Conservation (phyloP, 2,888 invertebrate species). For the Hirtodrosophila trivittata region DNA sequence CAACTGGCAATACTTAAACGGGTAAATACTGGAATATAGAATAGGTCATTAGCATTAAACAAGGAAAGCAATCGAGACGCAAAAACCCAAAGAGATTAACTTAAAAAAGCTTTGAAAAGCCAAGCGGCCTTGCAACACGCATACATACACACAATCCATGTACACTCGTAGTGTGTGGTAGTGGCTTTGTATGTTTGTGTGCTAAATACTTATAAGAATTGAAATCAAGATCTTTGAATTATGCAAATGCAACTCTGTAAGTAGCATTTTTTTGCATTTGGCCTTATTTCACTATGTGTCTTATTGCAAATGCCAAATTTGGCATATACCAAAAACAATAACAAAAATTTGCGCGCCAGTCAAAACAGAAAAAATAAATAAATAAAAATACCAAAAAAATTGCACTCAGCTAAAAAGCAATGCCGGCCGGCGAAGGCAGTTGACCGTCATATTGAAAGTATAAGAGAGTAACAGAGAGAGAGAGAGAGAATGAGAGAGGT, state of each 20-base stretch:
- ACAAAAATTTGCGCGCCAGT: slow-evolving; percentile 46
- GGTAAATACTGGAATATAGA: slow-evolving; percentile 47
- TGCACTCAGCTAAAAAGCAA: slow-evolving; percentile 64
- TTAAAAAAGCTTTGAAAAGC: slow-evolving; percentile 30
- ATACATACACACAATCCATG: slow-evolving; percentile 3
- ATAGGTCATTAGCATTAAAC: slow-evolving; percentile 61
- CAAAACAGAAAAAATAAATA: slow-evolving; percentile 16
- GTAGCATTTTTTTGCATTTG: slow-evolving; percentile 20
- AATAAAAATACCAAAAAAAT: slow-evolving; percentile 8
- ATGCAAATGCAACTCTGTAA: slow-evolving; percentile 17
- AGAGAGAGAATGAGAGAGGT: slow-evolving; percentile 4
- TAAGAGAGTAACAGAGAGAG: slow-evolving; percentile 22
- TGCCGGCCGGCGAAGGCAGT: slow-evolving; percentile 65
- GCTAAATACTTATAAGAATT: slow-evolving; percentile 10
- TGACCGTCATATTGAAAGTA: slow-evolving; percentile 47
- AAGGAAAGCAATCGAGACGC: slow-evolving; percentile 33
- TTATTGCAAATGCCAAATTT: slow-evolving; percentile 23
- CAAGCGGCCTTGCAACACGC: slow-evolving; percentile 45
- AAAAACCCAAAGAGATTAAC: slow-evolving; percentile 34
- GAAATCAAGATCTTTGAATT: slow-evolving; percentile 13
- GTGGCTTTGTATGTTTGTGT: not conserved
- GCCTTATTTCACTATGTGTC: slow-evolving; percentile 24
- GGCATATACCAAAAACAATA: slow-evolving; percentile 30
- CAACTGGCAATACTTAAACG: slow-evolving; percentile 11
- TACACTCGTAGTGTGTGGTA: not conserved